These are phyloP conservation scores for Theristus sp. DNA, from an alignment of 2,888 invertebrate species.

Conservation along the genomic window DNA sequence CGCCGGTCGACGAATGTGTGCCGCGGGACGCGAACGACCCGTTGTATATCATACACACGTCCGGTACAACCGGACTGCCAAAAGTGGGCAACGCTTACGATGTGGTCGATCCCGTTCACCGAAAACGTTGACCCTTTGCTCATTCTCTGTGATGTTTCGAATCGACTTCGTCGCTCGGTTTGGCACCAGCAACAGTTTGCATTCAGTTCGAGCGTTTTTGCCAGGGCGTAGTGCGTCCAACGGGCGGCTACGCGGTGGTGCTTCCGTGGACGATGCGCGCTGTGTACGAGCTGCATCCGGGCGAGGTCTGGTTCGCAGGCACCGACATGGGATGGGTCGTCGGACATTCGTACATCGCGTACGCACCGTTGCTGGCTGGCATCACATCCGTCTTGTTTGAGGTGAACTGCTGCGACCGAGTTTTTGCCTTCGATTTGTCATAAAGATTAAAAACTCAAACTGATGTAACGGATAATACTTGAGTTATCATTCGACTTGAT, in stretches of 20 bases:
- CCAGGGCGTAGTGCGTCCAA: conserved; percentile 45
- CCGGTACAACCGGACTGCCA: conserved; percentile 33
- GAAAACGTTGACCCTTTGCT: too few relatives aligned
- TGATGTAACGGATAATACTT: too few relatives aligned
- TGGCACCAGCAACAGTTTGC: not conserved
- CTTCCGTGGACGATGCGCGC: conserved; percentile 64
- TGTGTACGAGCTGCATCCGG: conserved; percentile 47
- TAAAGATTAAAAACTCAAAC: too few relatives aligned
- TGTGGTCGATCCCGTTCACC: too few relatives aligned
- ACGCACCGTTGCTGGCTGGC: conserved; percentile 33
- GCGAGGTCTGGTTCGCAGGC: conserved; percentile 72
- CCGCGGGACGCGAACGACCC: conserved; percentile 73
- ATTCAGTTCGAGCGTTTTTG: not conserved
- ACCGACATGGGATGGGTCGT: conserved; percentile 42
- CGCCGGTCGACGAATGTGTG: conserved; percentile 53
- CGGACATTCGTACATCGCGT: conserved; percentile 82
- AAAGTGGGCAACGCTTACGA: conserved; percentile 5
- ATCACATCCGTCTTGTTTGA: conserved; percentile 41
- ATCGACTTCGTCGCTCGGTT: too few relatives aligned
- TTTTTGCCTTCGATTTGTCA: too few relatives aligned
- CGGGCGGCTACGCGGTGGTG: conserved; percentile 67
- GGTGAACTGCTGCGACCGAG: conserved; percentile 11
- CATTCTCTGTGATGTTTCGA: too few relatives aligned
- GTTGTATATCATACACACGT: conserved; percentile 74
- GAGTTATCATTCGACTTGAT: too few relatives aligned